A percentile compares a stretch with the other conserved stretches of the same genome.
These are phyloP conservation scores for Catharus bicknelli DNA, from an alignment of 2,113 vertebrate genomes.

Conservation along the genomic window DNA sequence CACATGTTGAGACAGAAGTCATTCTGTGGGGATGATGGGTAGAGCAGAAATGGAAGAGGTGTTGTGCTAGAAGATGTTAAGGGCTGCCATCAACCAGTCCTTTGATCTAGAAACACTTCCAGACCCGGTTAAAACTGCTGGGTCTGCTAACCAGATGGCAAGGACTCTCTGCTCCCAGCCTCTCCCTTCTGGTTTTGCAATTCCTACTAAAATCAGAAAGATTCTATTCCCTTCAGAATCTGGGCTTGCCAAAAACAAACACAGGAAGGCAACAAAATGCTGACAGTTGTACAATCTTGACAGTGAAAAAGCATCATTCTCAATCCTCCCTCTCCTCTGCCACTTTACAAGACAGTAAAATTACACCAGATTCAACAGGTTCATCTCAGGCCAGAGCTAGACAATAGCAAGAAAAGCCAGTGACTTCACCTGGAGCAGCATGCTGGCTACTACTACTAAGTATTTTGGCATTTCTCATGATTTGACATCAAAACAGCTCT, in stretches of 20 bases:
- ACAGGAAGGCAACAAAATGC: background rate
- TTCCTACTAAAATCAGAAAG: background rate
- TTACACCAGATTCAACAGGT: background rate
- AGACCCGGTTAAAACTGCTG: constrained; percentile 4
- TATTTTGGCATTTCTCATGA: background rate
- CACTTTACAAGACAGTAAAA: background rate
- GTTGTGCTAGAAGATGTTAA: background rate
- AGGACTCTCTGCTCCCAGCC: background rate
- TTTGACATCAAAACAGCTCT: background rate
- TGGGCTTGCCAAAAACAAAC: background rate
- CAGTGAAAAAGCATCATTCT: background rate
- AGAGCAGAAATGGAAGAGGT: constrained; percentile 6
- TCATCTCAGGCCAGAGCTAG: background rate
- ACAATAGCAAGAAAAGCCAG: background rate
- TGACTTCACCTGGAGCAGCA: background rate
- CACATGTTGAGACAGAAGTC: background rate
- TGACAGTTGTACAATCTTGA: background rate
- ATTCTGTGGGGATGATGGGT: background rate
- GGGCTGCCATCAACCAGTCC: background rate
- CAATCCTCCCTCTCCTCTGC: background rate
- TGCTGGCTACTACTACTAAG: background rate
- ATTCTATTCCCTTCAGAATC: background rate
- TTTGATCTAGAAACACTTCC: constrained; percentile 51
- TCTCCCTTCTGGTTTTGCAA: background rate
- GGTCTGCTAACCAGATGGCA: constrained; percentile 35